Percentiles rank a stretch among this genome's conserved stretches.
phyloP scores from a whole-genome alignment of 2,888 invertebrate genomes.

The Kuschelorhynchus macadamiae region DNA sequence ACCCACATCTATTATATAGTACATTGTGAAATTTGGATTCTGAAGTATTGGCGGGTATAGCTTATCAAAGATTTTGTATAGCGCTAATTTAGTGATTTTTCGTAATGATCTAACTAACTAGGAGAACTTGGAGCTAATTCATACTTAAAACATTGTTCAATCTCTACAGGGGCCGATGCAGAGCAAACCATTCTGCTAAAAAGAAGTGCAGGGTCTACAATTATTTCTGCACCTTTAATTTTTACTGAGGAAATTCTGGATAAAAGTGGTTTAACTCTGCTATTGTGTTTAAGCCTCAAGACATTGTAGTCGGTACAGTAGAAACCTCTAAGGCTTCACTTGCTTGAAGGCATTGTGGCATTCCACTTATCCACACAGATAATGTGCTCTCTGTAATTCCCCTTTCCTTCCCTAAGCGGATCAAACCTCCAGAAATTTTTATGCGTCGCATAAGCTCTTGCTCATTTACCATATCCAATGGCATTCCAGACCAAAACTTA shows the following conservation, averaged over 20 bases:
- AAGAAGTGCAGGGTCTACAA: not conserved
- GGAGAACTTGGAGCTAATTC: conserved; percentile 6
- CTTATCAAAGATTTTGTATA: conserved; percentile 2
- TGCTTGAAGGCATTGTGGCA: no score
- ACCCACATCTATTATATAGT: not conserved
- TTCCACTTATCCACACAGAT: no score
- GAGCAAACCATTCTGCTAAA: not conserved
- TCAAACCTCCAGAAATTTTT: no score
- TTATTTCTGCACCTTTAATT: not conserved
- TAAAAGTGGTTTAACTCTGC: no score
- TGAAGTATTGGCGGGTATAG: not conserved
- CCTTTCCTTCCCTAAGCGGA: no score
- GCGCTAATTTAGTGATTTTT: not conserved
- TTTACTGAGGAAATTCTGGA: not conserved
- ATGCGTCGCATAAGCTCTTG: no score
- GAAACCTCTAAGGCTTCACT: no score
- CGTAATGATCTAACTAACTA: not conserved
- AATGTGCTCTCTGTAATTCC: no score
- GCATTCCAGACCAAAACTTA: no score
- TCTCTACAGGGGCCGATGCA: not conserved
- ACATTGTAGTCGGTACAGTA: no score
- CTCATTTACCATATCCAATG: no score
- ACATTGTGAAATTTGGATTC: not conserved
- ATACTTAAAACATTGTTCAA: not conserved
- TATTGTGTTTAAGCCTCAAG: no score